Evolutionary conservation across 1,140 invertebrate species (phyloP), one percentile per base, ranked within the genome.

Genomic region (Bathynomus jamesi): DNA sequence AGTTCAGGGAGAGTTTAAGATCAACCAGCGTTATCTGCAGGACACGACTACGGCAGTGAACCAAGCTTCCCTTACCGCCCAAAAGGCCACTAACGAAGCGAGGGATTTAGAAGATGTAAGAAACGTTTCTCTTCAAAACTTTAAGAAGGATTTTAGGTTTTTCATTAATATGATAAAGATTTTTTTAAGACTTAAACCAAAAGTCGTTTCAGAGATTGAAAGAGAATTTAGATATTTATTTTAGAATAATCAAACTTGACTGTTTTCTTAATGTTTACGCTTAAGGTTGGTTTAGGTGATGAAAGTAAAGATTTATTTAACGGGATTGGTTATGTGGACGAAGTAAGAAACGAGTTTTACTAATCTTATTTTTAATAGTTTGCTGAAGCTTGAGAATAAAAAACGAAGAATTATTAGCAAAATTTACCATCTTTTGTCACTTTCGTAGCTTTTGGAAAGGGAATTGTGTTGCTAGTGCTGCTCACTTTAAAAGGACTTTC

Each of bases 1-100:
- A 40, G 83, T 96, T 10, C 88, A 92, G 78, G 89, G 88, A 65
- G 87, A 90, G 78, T 90, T 90, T 64, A 83, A 89, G 2, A 89
- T 88, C 79, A 94, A 94, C 80, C 87, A 91, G 76, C 82, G 85
- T 27, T 82, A 87, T 30, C 83, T 89, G 0, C 80, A 84, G 31
- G 86, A 87, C 75, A 88, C 89, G 0, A 82, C 82, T 24, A 79
- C 81, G 2, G 87, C 88, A 72, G 84, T 87, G 0, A 78, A 81
- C 2, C 81, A 81, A 21, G 86, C 89, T 0, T 83, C 82, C 1
- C 79, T 83, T 7, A 83, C 87, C 63, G 87, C 89, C 0, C 81
- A 83, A n/a, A 79, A 81, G 24, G 87, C 88, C 4, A 82, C 86
- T 73, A 79, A 81, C 0, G 84, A 85, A 68, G 83, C 85, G 10